Evolutionary conservation across 2,797 vertebrate species (phyloP).

Genomic region (Molossus alvarezi): DNA sequence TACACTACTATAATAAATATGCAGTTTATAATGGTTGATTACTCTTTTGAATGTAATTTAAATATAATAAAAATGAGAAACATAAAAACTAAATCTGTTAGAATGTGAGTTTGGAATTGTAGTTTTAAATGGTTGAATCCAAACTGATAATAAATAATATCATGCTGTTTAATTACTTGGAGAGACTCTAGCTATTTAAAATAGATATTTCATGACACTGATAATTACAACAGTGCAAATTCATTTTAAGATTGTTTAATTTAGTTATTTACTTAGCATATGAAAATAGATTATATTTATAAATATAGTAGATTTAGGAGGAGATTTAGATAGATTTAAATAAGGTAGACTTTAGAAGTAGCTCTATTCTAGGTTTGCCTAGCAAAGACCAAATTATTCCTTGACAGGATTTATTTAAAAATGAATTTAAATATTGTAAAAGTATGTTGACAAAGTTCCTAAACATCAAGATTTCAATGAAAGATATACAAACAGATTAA

Average conservation of each 20-base stretch:
- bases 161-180: constrained; percentile 71
- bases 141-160: constrained; percentile 65
- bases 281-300: constrained; percentile 28
- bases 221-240: constrained; percentile 69
- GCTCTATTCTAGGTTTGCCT: not conserved
- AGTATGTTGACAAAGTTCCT: not conserved
- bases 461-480: not conserved
- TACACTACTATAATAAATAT: constrained; percentile 44
- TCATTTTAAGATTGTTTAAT: constrained; percentile 69
- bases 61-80: constrained; percentile 65
- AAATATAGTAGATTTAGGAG: not conserved
- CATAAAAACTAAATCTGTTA: constrained; percentile 53
- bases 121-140: constrained; percentile 66
- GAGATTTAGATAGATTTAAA: not conserved
- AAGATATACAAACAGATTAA: not conserved
- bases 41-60: constrained; percentile 64
- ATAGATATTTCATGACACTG: constrained; percentile 54
- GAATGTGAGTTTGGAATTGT: constrained; percentile 44
- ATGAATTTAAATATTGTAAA: not conserved
- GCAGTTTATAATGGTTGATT: constrained; percentile 42
- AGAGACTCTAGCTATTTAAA: constrained; percentile 65
- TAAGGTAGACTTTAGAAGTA: not conserved
- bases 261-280: constrained; percentile 62
- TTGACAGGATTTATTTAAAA: not conserved
- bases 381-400: not conserved